These are phyloP conservation scores for Drosophila formosana DNA, from an alignment of 2,888 invertebrate genomes.

Conservation along the genomic window DNA sequence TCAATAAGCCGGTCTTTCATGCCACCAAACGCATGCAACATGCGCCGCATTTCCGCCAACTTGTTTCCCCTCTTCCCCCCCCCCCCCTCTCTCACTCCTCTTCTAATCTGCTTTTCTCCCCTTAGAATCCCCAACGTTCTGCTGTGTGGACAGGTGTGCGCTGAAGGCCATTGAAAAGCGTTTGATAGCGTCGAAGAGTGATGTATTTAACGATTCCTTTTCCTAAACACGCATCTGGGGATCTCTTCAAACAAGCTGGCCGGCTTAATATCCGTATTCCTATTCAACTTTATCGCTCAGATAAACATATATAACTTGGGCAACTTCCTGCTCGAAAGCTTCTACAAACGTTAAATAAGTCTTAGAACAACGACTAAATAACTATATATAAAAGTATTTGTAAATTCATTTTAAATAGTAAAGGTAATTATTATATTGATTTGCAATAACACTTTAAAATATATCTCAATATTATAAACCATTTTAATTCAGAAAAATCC, in stretches of 20 bases:
- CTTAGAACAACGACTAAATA: background rate
- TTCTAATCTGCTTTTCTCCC: background rate
- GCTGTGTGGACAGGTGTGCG: conserved; percentile 63
- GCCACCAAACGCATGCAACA: conserved; percentile 31
- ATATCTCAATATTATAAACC: no score
- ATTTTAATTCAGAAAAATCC: no score
- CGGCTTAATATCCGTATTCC: background rate
- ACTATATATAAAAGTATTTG: background rate
- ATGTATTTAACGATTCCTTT: conserved; percentile 65
- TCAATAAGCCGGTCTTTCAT: conserved; percentile 62
- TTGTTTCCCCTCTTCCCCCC: conserved; percentile 14
- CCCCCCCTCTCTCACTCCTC: background rate
- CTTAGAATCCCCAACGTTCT: conserved; percentile 23
- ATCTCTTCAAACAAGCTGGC: conserved; percentile 2
- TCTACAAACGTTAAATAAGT: background rate
- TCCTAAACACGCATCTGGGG: conserved; percentile 44
- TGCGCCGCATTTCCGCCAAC: conserved; percentile 59
- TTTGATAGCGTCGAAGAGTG: conserved; percentile 59
- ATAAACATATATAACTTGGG: conserved; percentile 30
- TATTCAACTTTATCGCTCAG: conserved; percentile 30
- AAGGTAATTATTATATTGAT: no score
- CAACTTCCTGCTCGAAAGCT: conserved; percentile 32
- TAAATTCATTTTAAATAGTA: no score
- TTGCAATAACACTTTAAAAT: no score
- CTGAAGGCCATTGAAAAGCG: conserved; percentile 60